Conservation (phyloP, 1,140 invertebrate genomes). For the Mylabris phalerata region DNA sequence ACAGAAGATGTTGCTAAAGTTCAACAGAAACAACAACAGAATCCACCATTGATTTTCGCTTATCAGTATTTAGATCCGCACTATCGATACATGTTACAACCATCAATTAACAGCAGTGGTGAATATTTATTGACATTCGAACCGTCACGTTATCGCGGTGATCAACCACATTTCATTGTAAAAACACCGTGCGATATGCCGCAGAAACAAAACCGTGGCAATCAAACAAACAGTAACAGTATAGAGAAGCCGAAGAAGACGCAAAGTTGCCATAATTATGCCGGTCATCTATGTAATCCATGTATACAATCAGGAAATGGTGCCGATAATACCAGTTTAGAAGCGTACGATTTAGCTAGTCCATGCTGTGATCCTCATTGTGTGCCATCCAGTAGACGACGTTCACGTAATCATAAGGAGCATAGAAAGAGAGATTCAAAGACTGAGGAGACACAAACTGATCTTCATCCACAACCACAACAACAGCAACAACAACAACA, state of each 20-base stretch:
- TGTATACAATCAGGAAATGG: constrained; percentile 59
- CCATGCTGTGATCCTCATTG: constrained; percentile 78
- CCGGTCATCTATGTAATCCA: constrained; percentile 63
- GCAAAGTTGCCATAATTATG: constrained; percentile 32
- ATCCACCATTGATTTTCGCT: constrained; percentile 53
- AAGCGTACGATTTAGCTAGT: constrained; percentile 75
- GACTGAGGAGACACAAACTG: constrained; percentile 45
- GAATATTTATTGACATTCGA: constrained; percentile 62
- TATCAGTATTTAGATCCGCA: constrained; percentile 63
- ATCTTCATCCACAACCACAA: constrained; percentile 44
- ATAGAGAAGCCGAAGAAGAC: constrained; percentile 37
- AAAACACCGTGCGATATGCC: constrained; percentile 50
- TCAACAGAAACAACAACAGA: constrained; percentile 46
- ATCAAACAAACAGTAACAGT: constrained; percentile 45
- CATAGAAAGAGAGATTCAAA: constrained; percentile 52
- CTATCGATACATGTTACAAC: constrained; percentile 59
- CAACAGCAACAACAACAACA: constrained; percentile 28
- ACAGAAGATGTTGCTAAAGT: constrained; percentile 61
- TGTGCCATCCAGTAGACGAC: constrained; percentile 63
- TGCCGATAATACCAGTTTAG: constrained; percentile 65
- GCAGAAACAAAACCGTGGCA: constrained; percentile 37
- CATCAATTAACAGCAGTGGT: constrained; percentile 50
- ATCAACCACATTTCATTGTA: constrained; percentile 56
- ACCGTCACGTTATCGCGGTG: constrained; percentile 52
- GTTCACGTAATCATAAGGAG: constrained; percentile 55